phyloP scores from a whole-genome alignment of 1,140 invertebrate genomes.

The Triops cancriformis region DNA sequence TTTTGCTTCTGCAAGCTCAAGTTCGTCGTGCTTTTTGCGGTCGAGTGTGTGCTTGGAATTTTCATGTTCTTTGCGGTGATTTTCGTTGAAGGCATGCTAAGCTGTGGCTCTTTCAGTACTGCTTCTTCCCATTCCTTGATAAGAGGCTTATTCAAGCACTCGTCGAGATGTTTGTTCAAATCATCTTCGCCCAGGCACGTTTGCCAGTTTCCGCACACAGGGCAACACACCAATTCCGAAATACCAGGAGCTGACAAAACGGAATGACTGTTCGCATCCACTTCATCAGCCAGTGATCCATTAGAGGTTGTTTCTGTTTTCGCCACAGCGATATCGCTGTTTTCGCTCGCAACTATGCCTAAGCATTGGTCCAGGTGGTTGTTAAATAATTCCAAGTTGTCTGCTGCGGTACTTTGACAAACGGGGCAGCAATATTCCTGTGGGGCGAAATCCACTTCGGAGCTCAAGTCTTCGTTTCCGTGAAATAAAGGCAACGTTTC shows the following conservation, averaged over 20 bases:
- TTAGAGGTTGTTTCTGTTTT: not conserved
- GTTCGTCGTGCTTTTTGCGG: not conserved
- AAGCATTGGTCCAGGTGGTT: not conserved
- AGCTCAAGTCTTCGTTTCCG: not conserved
- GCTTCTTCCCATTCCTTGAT: not conserved
- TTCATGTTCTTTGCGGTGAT: not conserved
- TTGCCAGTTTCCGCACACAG: conserved; percentile 23
- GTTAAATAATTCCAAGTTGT: not conserved
- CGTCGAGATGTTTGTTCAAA: conserved; percentile 31
- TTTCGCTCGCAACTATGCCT: not conserved
- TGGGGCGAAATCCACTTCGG: not conserved
- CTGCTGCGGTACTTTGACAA: not conserved
- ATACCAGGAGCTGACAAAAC: not conserved
- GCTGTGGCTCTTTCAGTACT: not conserved
- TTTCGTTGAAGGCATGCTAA: not conserved
- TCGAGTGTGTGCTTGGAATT: not conserved
- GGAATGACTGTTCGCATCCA: not conserved
- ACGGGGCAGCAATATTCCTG: not conserved
- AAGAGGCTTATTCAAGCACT: conserved; percentile 30
- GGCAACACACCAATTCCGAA: conserved; percentile 13
- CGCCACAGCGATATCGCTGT: not conserved
- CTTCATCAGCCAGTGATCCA: not conserved
- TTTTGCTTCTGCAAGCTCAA: not conserved
- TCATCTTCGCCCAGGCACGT: conserved; percentile 20
- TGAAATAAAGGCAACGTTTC: not conserved